Percentiles rank a stretch among this genome's conserved stretches.
Conservation (phyloP, 2,888 invertebrate species). For the Callyntrura guangdongensis region DNA sequence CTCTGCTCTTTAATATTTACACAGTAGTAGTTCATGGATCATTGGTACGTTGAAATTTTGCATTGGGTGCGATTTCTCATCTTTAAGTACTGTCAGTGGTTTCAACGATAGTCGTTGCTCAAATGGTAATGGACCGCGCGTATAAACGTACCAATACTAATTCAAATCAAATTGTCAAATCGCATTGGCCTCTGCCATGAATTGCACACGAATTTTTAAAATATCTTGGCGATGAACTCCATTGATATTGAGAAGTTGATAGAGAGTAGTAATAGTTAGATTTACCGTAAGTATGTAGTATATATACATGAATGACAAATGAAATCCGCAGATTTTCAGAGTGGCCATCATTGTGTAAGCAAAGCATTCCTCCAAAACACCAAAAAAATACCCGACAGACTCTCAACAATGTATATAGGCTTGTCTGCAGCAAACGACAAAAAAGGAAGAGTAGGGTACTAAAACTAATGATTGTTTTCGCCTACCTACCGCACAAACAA, state of each 20-base stretch:
- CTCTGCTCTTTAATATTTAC: neutral
- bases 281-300: neutral
- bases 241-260: constrained; percentile 27
- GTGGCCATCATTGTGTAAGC: too few relatives aligned
- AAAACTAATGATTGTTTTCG: constrained; percentile 19
- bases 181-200: constrained; percentile 29
- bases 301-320: neutral
- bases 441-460: constrained; percentile 10
- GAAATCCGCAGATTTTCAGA: too few relatives aligned
- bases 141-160: too few relatives aligned
- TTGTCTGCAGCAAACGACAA: constrained; percentile 15
- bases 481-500: constrained; percentile 43
- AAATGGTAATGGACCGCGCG: too few relatives aligned
- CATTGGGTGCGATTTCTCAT: too few relatives aligned
- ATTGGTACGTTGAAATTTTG: too few relatives aligned
- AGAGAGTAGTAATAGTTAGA: too few relatives aligned
- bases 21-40: neutral
- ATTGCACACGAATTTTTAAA: neutral
- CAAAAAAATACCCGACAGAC: neutral
- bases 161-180: neutral
- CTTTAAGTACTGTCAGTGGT: too few relatives aligned
- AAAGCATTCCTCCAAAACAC: neutral
- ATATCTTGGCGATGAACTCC: constrained; percentile 32
- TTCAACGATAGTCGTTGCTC: too few relatives aligned
- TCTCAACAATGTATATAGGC: neutral